Evolutionary conservation across 2,113 vertebrate species (phyloP), one percentile per base, ranked within the genome.

Genomic region (Prunella fulvescens): DNA sequence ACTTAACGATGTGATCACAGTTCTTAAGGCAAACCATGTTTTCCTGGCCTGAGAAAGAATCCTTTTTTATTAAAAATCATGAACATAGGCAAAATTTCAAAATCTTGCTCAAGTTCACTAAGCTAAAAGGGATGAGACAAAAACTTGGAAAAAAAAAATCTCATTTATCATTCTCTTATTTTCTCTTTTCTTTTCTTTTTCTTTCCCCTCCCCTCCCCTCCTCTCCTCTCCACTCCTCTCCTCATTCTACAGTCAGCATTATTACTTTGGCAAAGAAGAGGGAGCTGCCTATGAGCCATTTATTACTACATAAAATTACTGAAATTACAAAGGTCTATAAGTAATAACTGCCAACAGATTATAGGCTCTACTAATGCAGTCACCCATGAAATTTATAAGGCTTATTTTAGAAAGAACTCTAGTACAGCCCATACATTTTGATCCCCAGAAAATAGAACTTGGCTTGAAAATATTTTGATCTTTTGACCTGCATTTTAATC

Each of bases 301-400:
- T 95, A 90, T 81, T 93, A 60, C 58, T 73, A 83, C 79, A 73
- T 74, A 90, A 95, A 95, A 95, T 92, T 86, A 95, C 28, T 72
- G 64, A 92, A 87, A 91, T 85, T 92, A 69, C 84, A 94, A 76
- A 95, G 86, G 89, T 90, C 84, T 57, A 37, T 29, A 77, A 93
- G 45, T 70, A 74, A 3, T 86, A 88, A 67, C 51, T 88, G 65
- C 60, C 82, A 92, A 58, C 31, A 78, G 76, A 92, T 90, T 90
- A 96, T 15, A 91, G 83, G 70, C 54, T 92, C 62, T 37, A 33
- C 48, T 60, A 64, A 65, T 26, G 40, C 33, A 90, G 50, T 73
- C 62, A 90, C 42, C 76, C 31, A 50, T 19, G 29, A 91, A 80
- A 95, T 53, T 70, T 17, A 65, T 39, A 67, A 87, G 76, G 45